Base-by-base conservation (phyloP, 2,888 invertebrate genomes). In the Nymphalis urticae region DNA sequence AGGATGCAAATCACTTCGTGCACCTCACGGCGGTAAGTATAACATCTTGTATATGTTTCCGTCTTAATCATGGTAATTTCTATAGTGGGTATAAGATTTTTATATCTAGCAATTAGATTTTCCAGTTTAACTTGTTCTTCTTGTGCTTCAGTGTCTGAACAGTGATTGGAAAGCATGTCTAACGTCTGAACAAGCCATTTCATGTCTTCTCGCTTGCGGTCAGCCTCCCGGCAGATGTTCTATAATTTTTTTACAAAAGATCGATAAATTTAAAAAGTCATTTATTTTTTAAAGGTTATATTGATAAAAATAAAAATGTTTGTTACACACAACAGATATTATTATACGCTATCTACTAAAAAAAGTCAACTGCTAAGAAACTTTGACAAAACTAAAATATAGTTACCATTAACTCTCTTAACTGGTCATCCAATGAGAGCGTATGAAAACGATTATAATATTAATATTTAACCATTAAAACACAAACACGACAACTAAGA, bases 61-160 rank as follows among this genome's bases (percentile, higher is more conserved):
- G 98, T 98, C 88, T 97, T 97, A 13, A 97, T 96, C 95, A 98
- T 97, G 0, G 98, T 97, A 65, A 98, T 95, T 87, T 98, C 98
- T 76, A 98, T 96, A 1, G 97, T 97, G 0, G 98, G 98, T 78
- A 98, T 97, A 16, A 98, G 92, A 80, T 97, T 97, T 84, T 98
- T 98, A 86, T 98, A 98, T 72, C 98, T 95, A 0, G 96, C 94
- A 71, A 98, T 96, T 21, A 98, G 91, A 72, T 95, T 94, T 83
- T 98, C 97, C 17, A 99, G 92, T 79, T 95, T 95, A 71, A 95
- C 94, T 84, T 98, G 97, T 85, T 98, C 98, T 36, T 93, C 89
- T 73, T 95, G 93, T 0, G 97, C 96, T 87, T 97, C 97, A 59
- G 94, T 93, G 79, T 97, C 97, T 16, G 96, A 95, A 76, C 97